Base-by-base conservation (phyloP, 1,140 invertebrate species). In the Littorina saxatilis region DNA sequence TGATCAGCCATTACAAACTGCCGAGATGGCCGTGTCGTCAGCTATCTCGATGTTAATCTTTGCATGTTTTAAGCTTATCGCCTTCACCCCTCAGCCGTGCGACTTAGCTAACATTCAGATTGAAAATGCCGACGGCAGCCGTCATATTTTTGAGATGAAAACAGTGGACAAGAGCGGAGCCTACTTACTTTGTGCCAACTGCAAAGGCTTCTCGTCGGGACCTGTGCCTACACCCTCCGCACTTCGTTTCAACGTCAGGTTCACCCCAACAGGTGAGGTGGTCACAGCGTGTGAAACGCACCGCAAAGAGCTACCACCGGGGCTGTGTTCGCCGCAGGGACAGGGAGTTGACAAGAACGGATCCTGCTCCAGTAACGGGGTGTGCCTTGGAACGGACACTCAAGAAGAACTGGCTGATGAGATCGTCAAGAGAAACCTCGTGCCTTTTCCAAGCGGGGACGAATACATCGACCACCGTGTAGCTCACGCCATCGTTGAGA, bases 141-240 rank as follows among this genome's bases (percentile, higher is more conserved):
- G 82, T 35, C 88, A 90, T 39, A 83, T 87, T 43, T 88, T 90
- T 83, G 87, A 90, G 77, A 81, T 88, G 55, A 90, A 90, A 78
- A 83, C 82, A 9, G 47, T 90, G 9, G 85, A 88, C 61, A 84
- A 86, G 0, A 87, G 83, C 35, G 84, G 85, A n/a, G 68, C 86
- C 7, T 89, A 86, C 61, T 68, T 84, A 5, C 47, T 86, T 11
- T 89, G 88, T 80, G 82, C 82, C 37, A 83, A 85, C 68, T 77
- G 82, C 73, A 77, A 83, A 68, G 52, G 85, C 29, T 77, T 79
- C 80, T 52, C 70, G 4, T 7, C 40, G 1, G 40, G 40, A 11
- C 40, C 43, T 70, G 82, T 73, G 61, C 79, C 75, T 9, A 75
- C 83, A 39, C 39, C 81, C 29, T 81, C 86, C n/a, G 79, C 85